Base-by-base conservation (phyloP, 2,888 invertebrate genomes). In the Mimumesa dahlbomi region DNA sequence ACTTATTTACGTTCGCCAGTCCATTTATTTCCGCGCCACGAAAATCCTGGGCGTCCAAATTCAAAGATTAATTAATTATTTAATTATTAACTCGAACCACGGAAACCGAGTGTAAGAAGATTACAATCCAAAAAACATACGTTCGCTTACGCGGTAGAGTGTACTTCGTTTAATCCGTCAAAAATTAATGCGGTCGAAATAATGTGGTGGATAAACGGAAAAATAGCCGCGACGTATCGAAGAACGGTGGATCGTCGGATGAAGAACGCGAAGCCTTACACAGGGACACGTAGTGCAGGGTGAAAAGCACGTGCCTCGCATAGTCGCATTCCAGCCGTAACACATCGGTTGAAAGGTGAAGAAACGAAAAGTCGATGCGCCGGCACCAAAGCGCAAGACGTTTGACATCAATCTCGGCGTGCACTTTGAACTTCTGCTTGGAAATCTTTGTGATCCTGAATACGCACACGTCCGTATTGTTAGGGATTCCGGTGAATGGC, bases 361-460 rank as follows among this genome's bases (percentile, higher is more conserved):
- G 64, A 48, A 54, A 64, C 31, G 21, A 48, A 21, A 9, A 34
- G 42, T 57, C 68, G 46, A 64, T 64, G 56, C 6, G 18, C 7
- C n/a, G 14, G 16, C 4, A n/a, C 6, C 45, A 9, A 1, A 42
- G 25, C 42, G 25, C 19, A 43, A 19, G 21, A 18, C 19, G 36
- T 43, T 62, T 49, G 16, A 29, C 43, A 54, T 61, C 54, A 45
- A 54, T 54, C 21, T 36, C 25, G 5, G 9, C 1, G 11, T 25
- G 19, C 14, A n/a, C 36, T 13, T 11, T 19, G 22, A n/a, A 52
- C 36, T 52, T 38, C 3, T 16, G 18, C 36, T 3, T 9, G n/a
- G n/a, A n/a, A 9, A n/a, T n/a, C n/a, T n/a, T 34, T 34, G 34
- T n/a, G n/a, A 4, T 34, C 34, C 3, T n/a, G 29, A 29, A 29